phyloP scores from a whole-genome alignment of 1,140 invertebrate species.

The Sitobion miscanthi region DNA sequence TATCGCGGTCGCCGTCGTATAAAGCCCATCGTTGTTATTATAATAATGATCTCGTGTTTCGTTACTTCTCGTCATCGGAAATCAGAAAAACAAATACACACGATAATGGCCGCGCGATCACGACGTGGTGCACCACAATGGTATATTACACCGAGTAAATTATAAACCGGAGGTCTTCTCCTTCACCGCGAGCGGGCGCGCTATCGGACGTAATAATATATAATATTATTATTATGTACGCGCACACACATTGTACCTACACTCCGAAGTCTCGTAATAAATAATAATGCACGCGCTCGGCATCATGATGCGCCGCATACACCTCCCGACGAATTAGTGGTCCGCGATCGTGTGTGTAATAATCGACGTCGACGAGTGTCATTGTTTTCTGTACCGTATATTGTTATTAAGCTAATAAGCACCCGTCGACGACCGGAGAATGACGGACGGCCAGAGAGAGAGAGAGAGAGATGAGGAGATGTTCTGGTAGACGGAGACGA shows the following conservation, averaged over 20 bases:
- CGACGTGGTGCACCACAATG: background rate
- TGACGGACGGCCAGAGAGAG: background rate
- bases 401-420: background rate
- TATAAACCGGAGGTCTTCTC: background rate
- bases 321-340: background rate
- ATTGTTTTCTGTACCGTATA: background rate
- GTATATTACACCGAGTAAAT: background rate
- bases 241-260: background rate
- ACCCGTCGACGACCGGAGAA: background rate
- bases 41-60: background rate
- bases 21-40: background rate
- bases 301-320: background rate
- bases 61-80: background rate
- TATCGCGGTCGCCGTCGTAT: background rate
- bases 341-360: background rate
- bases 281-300: background rate
- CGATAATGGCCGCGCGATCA: background rate
- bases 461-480: too few relatives aligned
- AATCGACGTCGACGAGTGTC: background rate
- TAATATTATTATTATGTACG: background rate
- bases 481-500: too few relatives aligned
- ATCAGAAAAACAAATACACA: slow-evolving; percentile 16
- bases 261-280: background rate
- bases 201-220: background rate
- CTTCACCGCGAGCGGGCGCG: background rate